A percentile compares a stretch with the other conserved stretches of the same genome.
Evolutionary conservation across 2,113 vertebrate species (phyloP).

Genomic region (Chaenocephalus aceratus): DNA sequence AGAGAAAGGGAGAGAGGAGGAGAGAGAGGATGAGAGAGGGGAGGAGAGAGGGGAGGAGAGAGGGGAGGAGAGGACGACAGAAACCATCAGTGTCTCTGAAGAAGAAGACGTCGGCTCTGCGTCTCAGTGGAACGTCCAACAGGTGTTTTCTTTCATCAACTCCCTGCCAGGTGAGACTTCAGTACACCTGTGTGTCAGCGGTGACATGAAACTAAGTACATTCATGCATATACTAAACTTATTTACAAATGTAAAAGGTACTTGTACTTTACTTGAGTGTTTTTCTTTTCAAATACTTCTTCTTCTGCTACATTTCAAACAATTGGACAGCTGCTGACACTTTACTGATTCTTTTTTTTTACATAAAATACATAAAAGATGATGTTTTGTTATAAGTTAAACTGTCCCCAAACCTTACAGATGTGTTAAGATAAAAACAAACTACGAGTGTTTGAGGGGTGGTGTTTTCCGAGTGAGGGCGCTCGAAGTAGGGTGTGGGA

Average conservation of each 20-base stretch:
- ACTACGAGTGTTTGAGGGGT: no score
- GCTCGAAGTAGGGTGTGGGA: no score
- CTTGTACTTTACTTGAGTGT: neutral
- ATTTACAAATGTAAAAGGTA: neutral
- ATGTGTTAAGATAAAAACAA: no score
- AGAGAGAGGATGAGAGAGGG: slow-evolving; percentile 76
- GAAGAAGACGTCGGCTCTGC: slow-evolving; percentile 83
- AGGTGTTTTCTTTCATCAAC: slow-evolving; percentile 92
- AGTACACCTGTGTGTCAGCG: neutral
- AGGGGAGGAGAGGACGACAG: slow-evolving; percentile 73
- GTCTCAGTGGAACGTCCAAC: slow-evolving; percentile 90
- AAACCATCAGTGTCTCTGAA: slow-evolving; percentile 82
- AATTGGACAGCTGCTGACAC: neutral
- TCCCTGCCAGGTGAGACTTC: slow-evolving; percentile 88
- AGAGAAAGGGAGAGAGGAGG: slow-evolving; percentile 75
- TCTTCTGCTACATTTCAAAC: neutral
- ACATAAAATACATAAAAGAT: neutral
- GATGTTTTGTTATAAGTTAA: neutral
- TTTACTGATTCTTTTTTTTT: neutral
- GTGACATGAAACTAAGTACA: neutral
- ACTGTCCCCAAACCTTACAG: neutral
- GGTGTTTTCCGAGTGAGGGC: no score
- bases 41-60: slow-evolving; percentile 75
- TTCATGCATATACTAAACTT: neutral
- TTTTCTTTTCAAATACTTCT: neutral